A percentile compares a stretch with the other conserved stretches of the same genome.
phyloP scores from a whole-genome alignment of 2,888 invertebrate species.

The Lucinisca nassula region DNA sequence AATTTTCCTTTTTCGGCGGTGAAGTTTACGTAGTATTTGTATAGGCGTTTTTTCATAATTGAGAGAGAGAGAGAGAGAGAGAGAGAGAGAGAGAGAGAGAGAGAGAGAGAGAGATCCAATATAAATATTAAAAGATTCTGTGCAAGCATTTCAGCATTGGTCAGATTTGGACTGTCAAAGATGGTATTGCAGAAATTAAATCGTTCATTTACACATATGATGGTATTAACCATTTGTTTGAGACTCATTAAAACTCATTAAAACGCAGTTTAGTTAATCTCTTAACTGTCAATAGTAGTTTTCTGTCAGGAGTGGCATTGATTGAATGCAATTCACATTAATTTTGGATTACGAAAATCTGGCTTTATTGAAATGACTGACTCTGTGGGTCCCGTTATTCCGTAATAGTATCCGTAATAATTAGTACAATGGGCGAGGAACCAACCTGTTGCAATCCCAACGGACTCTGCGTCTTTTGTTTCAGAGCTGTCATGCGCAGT shows the following conservation, averaged over 20 bases:
- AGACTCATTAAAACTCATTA: too few species aligned
- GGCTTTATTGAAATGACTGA: neutral
- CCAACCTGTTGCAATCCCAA: neutral
- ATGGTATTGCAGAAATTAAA: neutral
- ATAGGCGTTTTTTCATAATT: too few species aligned
- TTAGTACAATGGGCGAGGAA: neutral
- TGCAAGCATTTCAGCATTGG: neutral
- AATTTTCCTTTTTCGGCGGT: too few species aligned
- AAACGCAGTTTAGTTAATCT: neutral
- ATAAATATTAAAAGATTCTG: neutral
- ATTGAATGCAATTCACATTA: neutral
- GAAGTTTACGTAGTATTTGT: too few species aligned
- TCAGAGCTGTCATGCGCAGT: neutral
- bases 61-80: too few species aligned
- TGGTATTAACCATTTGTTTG: neutral
- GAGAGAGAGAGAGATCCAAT: too few species aligned
- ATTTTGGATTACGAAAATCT: slow-evolving; percentile 3
- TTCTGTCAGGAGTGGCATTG: neutral
- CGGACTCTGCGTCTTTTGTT: neutral
- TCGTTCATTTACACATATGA: neutral
- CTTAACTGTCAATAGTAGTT: neutral
- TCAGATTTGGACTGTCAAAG: neutral
- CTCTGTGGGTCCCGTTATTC: neutral
- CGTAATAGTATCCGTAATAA: neutral
- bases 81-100: neutral